Evolutionary conservation across 2,888 invertebrate genomes (phyloP).

Genomic region (Pyrgus malvae): DNA sequence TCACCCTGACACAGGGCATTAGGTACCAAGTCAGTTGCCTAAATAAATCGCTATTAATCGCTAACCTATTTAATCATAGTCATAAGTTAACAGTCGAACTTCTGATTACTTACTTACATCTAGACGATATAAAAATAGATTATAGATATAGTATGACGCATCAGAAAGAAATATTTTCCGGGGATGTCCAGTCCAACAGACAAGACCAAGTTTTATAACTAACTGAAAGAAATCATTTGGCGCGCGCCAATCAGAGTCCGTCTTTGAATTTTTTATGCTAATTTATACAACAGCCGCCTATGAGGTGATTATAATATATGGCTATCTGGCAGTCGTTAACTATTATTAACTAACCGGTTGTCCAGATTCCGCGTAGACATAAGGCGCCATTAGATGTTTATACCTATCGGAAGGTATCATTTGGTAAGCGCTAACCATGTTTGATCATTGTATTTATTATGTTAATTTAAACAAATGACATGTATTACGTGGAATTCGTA

Average conservation of each 20-base stretch:
- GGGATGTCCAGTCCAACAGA: no score
- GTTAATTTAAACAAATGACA: background rate
- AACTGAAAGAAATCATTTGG: no score
- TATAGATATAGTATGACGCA: background rate
- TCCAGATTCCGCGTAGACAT: no score
- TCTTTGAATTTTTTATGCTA: background rate
- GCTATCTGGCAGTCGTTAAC: no score
- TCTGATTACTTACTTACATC: background rate
- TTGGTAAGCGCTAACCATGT: no score
- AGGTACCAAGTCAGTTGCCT: conserved; percentile 9
- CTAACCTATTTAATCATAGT: no score
- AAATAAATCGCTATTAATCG: conserved; percentile 11
- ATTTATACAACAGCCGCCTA: background rate
- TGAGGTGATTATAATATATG: no score
- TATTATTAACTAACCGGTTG: no score
- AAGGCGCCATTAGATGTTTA: background rate
- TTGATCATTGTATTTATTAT: background rate
- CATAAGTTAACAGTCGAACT: no score
- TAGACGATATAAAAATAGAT: background rate
- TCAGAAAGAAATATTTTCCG: background rate
- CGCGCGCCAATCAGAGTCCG: background rate
- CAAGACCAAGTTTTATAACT: no score
- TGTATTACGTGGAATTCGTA: background rate
- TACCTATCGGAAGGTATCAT: background rate
- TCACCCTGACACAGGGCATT: conserved; percentile 7